Evolutionary conservation across 2,113 vertebrate genomes (phyloP).

Genomic region (Polypterus bichir): DNA sequence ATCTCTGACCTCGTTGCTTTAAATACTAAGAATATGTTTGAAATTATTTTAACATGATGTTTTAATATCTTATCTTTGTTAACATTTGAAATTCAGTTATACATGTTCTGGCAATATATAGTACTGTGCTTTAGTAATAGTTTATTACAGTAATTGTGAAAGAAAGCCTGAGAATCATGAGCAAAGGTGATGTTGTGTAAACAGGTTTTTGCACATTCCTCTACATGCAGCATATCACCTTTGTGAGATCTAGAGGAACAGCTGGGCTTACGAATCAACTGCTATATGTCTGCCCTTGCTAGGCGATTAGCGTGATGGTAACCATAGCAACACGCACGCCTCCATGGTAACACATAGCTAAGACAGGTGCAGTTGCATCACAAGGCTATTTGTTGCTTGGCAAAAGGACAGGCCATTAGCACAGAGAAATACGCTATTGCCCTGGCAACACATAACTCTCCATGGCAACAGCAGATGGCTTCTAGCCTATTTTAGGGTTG

Average conservation of each 20-base stretch:
- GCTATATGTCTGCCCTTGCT: constrained; percentile 55
- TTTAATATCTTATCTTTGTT: too few relatives aligned
- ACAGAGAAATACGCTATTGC: constrained; percentile 68
- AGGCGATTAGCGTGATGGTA: constrained; percentile 67
- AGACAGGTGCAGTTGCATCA: constrained; percentile 66
- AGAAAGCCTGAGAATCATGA: too few relatives aligned
- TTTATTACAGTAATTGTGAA: too few relatives aligned
- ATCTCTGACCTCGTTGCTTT: too few relatives aligned
- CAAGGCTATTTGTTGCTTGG: constrained; percentile 68
- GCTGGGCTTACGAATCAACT: constrained; percentile 49
- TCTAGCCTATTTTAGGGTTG: constrained; percentile 36
- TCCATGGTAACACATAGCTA: constrained; percentile 60
- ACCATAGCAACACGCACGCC: constrained; percentile 55
- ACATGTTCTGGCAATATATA: too few relatives aligned
- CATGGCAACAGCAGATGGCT: constrained; percentile 64
- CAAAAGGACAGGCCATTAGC: constrained; percentile 73
- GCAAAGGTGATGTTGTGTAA: constrained; percentile 27
- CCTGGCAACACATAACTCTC: constrained; percentile 68
- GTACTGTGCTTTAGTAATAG: too few relatives aligned
- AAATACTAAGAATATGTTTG: too few relatives aligned
- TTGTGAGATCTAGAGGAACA: constrained; percentile 33
- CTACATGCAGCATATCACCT: constrained; percentile 66
- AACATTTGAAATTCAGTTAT: too few relatives aligned
- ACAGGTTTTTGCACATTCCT: constrained; percentile 53
- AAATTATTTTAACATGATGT: too few relatives aligned